These are phyloP conservation scores for Polyommatus icarus DNA, from an alignment of 2,888 invertebrate species.

Conservation along the genomic window DNA sequence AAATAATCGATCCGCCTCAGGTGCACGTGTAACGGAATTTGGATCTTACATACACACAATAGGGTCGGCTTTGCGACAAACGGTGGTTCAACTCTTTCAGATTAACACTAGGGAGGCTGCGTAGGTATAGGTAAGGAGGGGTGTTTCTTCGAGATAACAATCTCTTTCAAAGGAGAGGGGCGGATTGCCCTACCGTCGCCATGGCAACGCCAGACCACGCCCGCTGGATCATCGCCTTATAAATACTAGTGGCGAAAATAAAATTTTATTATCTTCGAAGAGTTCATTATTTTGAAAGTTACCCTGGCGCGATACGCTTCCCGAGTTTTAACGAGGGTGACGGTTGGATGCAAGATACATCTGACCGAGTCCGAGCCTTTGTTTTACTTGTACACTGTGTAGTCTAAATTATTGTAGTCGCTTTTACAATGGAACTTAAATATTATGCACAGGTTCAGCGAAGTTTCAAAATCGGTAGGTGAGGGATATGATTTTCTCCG, in stretches of 20 bases:
- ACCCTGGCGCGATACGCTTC: constrained; percentile 52
- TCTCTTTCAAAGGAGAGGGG: constrained; percentile 67
- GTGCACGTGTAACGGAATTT: constrained; percentile 23
- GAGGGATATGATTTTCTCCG: not conserved
- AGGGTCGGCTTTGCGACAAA: constrained; percentile 50
- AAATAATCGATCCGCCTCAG: constrained; percentile 41
- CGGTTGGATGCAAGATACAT: constrained; percentile 44
- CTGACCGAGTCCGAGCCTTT: constrained; percentile 1
- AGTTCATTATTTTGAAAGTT: constrained; percentile 72
- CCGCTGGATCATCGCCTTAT: constrained; percentile 72
- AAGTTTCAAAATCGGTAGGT: not conserved
- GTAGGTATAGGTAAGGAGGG: constrained; percentile 65
- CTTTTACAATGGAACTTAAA: not conserved
- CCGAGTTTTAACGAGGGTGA: constrained; percentile 59
- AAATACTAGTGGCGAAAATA: constrained; percentile 67
- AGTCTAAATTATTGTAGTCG: not conserved
- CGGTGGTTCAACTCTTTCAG: constrained; percentile 70
- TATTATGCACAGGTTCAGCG: not conserved
- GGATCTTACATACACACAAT: constrained; percentile 44
- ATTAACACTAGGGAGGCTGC: constrained; percentile 61
- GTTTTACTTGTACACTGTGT: not conserved
- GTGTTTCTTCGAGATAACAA: constrained; percentile 75
- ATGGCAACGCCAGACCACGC: constrained; percentile 70
- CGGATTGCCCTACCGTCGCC: constrained; percentile 61
- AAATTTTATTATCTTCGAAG: constrained; percentile 69